phyloP scores from a whole-genome alignment of 2,113 vertebrate genomes.

The Clarias gariepinus region DNA sequence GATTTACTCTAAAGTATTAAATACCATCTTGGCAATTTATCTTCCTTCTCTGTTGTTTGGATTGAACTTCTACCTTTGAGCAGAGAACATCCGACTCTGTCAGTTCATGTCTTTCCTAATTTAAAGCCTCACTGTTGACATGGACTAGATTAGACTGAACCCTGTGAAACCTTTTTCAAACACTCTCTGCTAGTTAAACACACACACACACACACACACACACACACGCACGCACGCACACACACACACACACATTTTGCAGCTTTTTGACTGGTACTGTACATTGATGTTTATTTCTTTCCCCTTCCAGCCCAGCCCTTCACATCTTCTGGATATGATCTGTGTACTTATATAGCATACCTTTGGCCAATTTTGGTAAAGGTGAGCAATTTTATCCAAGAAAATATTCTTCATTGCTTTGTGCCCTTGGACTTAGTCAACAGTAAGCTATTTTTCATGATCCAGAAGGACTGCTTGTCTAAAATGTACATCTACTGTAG shows the following conservation, averaged over 20 bases:
- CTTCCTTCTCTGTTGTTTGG: not conserved
- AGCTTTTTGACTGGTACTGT: not conserved
- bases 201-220: not conserved
- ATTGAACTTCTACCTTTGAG: conserved; percentile 12
- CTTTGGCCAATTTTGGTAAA: not conserved
- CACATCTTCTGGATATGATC: not conserved
- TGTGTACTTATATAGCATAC: not conserved
- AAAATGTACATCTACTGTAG: conserved; percentile 22
- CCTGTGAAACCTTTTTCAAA: conserved; percentile 14
- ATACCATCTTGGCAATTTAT: not conserved
- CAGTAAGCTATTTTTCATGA: conserved; percentile 17
- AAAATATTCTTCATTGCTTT: not conserved
- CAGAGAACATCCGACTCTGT: not conserved
- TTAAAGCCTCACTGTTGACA: conserved; percentile 40
- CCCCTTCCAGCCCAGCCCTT: not conserved
- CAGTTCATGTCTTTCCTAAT: conserved; percentile 33
- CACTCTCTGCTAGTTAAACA: not conserved
- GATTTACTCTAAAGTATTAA: not conserved
- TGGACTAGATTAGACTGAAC: conserved; percentile 30
- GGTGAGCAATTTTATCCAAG: not conserved
- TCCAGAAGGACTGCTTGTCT: not conserved
- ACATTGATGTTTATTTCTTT: not conserved
- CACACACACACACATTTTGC: not conserved
- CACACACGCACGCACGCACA: not conserved
- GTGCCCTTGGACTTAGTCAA: not conserved